phyloP scores from a whole-genome alignment of 30 jellyfish, hydroid and myxozoan species.

The Aurelia aurita complex sp. Pacific region DNA sequence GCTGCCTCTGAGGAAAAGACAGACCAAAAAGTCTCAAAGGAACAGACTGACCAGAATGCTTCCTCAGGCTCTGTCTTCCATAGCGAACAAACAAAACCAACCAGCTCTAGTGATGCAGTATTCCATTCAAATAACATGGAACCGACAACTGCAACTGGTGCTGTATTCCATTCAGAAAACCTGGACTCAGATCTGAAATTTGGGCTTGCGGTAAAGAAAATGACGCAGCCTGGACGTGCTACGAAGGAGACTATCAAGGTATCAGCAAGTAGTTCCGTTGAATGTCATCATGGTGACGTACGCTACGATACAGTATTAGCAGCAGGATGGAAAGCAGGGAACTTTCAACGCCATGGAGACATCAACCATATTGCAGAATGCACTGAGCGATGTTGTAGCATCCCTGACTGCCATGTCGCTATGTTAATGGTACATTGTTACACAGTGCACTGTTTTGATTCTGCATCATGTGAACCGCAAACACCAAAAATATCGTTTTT shows the following conservation, averaged over 20 bases:
- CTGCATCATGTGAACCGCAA: constrained; percentile 56
- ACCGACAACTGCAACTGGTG: constrained; percentile 29
- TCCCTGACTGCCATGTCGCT: constrained; percentile 84
- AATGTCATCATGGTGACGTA: constrained; percentile 37
- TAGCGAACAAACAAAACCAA: neutral
- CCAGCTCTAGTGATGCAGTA: constrained; percentile 37
- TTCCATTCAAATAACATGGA: constrained; percentile 23
- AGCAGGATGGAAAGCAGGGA: constrained; percentile 97
- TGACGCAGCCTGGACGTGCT: constrained; percentile 15
- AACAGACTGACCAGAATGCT: neutral
- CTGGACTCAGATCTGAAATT: constrained; percentile 31
- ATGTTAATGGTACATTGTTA: constrained; percentile 88
- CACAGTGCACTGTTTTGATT: constrained; percentile 70
- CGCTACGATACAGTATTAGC: constrained; percentile 56
- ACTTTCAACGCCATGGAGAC: constrained; percentile 56
- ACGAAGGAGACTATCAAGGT: neutral
- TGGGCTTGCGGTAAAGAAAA: constrained; percentile 7
- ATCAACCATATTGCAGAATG: constrained; percentile 73
- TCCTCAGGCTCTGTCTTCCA: constrained; percentile 25
- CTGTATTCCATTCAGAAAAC: constrained; percentile 44
- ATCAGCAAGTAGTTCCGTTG: neutral
- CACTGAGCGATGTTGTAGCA: constrained; percentile 68
- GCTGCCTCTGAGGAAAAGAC: neutral
- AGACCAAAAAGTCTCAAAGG: too few relatives aligned
- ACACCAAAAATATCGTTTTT: constrained; percentile 64